Evolutionary conservation across 2,113 vertebrate species (phyloP).

Genomic region (Engystomops pustulosus): DNA sequence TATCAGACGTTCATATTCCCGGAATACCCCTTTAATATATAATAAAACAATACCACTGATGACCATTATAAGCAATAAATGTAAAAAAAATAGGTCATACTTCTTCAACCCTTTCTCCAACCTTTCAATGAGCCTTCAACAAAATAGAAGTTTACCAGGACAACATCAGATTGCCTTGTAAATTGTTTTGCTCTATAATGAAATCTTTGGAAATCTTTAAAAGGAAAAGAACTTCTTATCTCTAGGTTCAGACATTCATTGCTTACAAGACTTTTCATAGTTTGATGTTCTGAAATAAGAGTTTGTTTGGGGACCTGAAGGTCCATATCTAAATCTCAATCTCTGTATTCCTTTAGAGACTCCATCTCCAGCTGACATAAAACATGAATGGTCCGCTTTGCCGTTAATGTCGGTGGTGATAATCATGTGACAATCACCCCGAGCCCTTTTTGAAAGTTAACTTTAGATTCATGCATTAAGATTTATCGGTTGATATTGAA

Average conservation of each 20-base stretch:
- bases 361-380: conserved; percentile 35
- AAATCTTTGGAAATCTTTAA: conserved; percentile 33
- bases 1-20: no score
- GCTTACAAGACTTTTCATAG: conserved; percentile 35
- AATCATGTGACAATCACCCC: conserved; percentile 35
- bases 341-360: conserved; percentile 13
- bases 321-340: conserved; percentile 37
- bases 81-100: neutral
- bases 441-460: conserved; percentile 26
- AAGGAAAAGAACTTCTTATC: conserved; percentile 36
- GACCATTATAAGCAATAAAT: neutral
- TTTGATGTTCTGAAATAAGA: conserved; percentile 40
- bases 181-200: conserved; percentile 5
- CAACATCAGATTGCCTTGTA: conserved; percentile 13
- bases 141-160: neutral
- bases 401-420: neutral
- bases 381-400: conserved; percentile 31
- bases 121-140: neutral
- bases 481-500: conserved; percentile 29
- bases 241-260: conserved; percentile 29
- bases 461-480: conserved; percentile 36
- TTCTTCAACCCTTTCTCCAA: neutral
- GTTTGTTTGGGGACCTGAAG: conserved; percentile 42
- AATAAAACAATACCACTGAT: no score
- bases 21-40: no score